Conservation (phyloP, 2,797 vertebrate species). For the Coluber constrictor region DNA sequence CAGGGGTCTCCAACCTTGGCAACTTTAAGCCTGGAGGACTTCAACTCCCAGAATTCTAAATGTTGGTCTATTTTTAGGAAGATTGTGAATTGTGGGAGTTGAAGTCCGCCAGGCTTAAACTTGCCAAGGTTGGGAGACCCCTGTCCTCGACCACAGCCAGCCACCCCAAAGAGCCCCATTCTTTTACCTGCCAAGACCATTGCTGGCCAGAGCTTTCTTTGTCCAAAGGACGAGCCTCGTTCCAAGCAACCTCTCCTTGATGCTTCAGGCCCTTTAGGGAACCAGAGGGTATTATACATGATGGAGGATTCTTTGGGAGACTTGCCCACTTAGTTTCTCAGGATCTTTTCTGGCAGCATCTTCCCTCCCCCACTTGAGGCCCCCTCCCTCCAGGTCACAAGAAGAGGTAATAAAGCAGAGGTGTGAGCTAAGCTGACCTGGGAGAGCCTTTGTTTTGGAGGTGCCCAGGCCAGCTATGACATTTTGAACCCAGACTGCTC, state of each 20-base stretch:
- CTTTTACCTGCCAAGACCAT: constrained; percentile 1
- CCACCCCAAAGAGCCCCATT: background rate
- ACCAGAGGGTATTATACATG: background rate
- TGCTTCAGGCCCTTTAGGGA: no score
- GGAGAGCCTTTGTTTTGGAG: background rate
- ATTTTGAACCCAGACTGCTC: background rate
- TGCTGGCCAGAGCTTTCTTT: background rate
- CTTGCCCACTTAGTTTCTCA: background rate
- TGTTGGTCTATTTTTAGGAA: no score
- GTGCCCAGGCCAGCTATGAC: background rate
- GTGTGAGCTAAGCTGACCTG: background rate
- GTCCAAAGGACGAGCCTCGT: fast-evolving
- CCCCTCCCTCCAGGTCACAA: background rate
- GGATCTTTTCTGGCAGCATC: background rate
- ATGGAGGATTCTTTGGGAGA: no score
- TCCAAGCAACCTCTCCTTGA: background rate
- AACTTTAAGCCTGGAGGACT: no score
- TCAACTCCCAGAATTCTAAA: no score
- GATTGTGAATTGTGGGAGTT: no score
- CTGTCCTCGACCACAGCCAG: background rate
- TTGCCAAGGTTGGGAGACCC: no score
- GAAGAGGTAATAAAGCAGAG: background rate
- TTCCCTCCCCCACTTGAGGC: background rate
- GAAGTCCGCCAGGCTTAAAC: no score
- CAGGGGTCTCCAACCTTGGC: no score